Conservation (phyloP, 2,888 invertebrate genomes). For the Parnassius apollo region DNA sequence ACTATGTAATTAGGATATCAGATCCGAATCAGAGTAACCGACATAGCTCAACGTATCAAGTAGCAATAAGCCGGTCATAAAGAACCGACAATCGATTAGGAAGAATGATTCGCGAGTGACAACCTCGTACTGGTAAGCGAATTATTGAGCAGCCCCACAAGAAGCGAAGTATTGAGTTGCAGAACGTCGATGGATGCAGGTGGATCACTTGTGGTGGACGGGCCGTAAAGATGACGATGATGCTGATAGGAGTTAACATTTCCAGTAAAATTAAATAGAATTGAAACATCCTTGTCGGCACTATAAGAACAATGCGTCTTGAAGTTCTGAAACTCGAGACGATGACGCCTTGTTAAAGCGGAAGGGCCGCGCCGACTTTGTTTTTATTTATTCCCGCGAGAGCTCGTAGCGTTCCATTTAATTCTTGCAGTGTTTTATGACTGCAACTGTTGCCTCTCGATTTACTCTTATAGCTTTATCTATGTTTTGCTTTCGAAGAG, state of each 20-base stretch:
- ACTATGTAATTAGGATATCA: too few relatives aligned
- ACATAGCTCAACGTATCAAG: too few relatives aligned
- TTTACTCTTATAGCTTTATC: slow-evolving; percentile 8
- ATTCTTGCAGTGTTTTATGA: slow-evolving; percentile 27
- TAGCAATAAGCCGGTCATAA: too few relatives aligned
- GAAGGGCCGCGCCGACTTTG: slow-evolving; percentile 31
- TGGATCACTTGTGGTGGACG: too few relatives aligned
- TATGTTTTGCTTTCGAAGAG: neutral
- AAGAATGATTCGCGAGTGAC: too few relatives aligned
- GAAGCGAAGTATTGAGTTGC: too few relatives aligned
- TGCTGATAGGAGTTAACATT: neutral
- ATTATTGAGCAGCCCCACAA: too few relatives aligned
- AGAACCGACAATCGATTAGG: too few relatives aligned
- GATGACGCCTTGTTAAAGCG: slow-evolving; percentile 32
- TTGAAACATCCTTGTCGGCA: slow-evolving; percentile 28
- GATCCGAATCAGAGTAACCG: too few relatives aligned
- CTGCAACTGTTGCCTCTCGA: slow-evolving; percentile 26
- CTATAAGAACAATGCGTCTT: slow-evolving; percentile 28
- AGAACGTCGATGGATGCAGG: too few relatives aligned
- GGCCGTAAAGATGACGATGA: too few relatives aligned
- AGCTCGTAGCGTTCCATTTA: slow-evolving; percentile 31
- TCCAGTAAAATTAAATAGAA: slow-evolving; percentile 8
- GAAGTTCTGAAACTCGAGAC: slow-evolving; percentile 24
- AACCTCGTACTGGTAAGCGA: too few relatives aligned
- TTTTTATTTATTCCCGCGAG: slow-evolving; percentile 31